A percentile compares a stretch with the other conserved stretches of the same genome.
phyloP scores from a whole-genome alignment of 2,888 invertebrate species.

The Phengaris arion region DNA sequence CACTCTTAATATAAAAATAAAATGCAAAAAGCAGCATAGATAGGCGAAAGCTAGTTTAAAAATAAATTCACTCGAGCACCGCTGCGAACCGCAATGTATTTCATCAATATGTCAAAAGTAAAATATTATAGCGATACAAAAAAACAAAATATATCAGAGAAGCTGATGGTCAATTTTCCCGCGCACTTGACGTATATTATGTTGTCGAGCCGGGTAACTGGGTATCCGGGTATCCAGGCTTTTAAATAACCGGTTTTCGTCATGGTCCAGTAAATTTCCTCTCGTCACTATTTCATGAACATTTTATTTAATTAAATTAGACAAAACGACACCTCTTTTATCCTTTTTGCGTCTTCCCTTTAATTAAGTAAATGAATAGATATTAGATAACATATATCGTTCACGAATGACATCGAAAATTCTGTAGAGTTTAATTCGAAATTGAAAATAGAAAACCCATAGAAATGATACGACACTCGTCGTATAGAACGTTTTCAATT shows the following conservation, averaged over 20 bases:
- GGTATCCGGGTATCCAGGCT: slow-evolving; percentile 19
- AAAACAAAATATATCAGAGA: slow-evolving; percentile 20
- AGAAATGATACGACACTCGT: not conserved
- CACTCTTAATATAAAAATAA: too few species aligned
- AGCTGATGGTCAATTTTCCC: slow-evolving; percentile 29
- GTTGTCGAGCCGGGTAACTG: slow-evolving; percentile 6
- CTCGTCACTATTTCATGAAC: not conserved
- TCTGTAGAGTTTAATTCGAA: not conserved
- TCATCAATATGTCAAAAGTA: slow-evolving; percentile 19
- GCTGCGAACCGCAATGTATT: slow-evolving; percentile 4
- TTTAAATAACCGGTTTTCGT: slow-evolving; percentile 36
- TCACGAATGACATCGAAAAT: not conserved
- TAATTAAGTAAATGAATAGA: not conserved
- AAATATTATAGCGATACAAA: slow-evolving; percentile 10
- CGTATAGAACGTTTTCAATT: slow-evolving; percentile 3
- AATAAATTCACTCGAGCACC: slow-evolving; percentile 3
- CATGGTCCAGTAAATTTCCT: slow-evolving; percentile 33
- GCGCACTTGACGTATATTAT: slow-evolving; percentile 24
- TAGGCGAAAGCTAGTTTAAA: too few species aligned
- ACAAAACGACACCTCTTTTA: slow-evolving; percentile 3
- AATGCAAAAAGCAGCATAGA: too few species aligned
- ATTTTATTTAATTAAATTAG: slow-evolving; percentile 21
- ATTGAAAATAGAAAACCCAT: not conserved
- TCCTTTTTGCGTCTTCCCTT: not conserved
- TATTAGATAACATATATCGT: not conserved